Base-by-base conservation (phyloP, 2,797 vertebrate genomes). In the Leucoraja ocellata region DNA sequence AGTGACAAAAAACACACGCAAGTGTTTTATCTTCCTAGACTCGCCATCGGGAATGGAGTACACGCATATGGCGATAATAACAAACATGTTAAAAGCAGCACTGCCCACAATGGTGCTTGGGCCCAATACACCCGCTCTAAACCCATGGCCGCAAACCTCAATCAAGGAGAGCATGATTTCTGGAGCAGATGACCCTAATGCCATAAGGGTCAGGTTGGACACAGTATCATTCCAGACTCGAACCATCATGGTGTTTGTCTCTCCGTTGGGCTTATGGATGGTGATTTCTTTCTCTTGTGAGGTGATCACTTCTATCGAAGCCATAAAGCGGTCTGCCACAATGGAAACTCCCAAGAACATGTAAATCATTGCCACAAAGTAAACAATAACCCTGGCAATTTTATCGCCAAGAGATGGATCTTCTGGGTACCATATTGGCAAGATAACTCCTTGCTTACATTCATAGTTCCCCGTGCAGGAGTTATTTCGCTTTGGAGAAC, bases 311-410 rank as follows among this genome's bases (percentile, higher is more conserved):
- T 99, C 99, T 93, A 99, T 99, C 94, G 99, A 98, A 0, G 99
- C 98, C 99, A 99, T 99, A 96, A 99, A 99, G 94, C 99, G 98
- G 95, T 99, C 99, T 0, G 99, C 98, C 94, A 99, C 99, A 95
- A 99, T 99, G 93, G 99, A 99, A 93, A 99, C 98, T 63, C 99
- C 99, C 21, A 99, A 97, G 93, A 99, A 99, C 99, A 99, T 99
- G 96, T 99, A 99, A 96, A 99, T 99, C 95, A 99, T 96, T 0
- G 99, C 99, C 95, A 99, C 99, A 94, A 99, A 99, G 94, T 99
- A 99, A 83, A 99, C 99, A 4, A 99, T 99, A 96, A 99, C 99
- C 94, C 99, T 97, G 78, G 99, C 99, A 93, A 99, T 98, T 97
- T 99, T 99, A 97, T 99, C 99, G 91, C 99, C 99, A 95, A 99